Base-by-base conservation (phyloP, 2,888 invertebrate species). In the Empis livida region DNA sequence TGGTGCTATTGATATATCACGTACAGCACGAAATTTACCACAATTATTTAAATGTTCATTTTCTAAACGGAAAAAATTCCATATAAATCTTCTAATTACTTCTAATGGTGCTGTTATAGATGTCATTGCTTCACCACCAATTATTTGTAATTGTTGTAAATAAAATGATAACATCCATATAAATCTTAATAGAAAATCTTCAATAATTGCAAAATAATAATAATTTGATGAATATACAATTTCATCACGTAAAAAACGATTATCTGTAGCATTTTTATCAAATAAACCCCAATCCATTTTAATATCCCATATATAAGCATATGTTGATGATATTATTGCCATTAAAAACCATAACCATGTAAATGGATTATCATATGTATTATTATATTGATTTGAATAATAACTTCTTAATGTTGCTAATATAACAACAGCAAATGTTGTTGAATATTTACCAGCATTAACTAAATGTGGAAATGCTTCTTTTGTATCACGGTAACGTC, bases 41-140 rank as follows among this genome's bases (percentile, higher is more conserved):
- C 97, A 97, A 73, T 99, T 99, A 73, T 99, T 99, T 38, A 99
- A 73, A 68, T 99, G 99, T 65, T 99, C 99, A 74, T 99, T 99
- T 73, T 99, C 99, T 60, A 99, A 69, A 0, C 99, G 96, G 75
- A 99, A 96, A 72, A 93, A 99, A 72, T 99, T 99, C 99, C 99
- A 99, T 42, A 99, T 82, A 71, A 97, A 99, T 47, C 97, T 80
- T 62, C 90, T 87, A 64, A 91, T 85, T 1, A 93, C 91, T 76
- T 93, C 93, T 1, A 92, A 69, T 1, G 89, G 87, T 41, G 91
- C 84, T 20, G 89, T 69, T 52, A 93, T 73, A 0, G 89, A 85
- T 5, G 82, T 79, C 83, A 93, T 85, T 2, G 91, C 77, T 62
- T 95, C 94, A 0, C 75, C 73, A 55, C 81, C 77, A 16, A 89